Evolutionary conservation across 2,888 invertebrate genomes (phyloP).

Genomic region (Eretmocerus hayati): DNA sequence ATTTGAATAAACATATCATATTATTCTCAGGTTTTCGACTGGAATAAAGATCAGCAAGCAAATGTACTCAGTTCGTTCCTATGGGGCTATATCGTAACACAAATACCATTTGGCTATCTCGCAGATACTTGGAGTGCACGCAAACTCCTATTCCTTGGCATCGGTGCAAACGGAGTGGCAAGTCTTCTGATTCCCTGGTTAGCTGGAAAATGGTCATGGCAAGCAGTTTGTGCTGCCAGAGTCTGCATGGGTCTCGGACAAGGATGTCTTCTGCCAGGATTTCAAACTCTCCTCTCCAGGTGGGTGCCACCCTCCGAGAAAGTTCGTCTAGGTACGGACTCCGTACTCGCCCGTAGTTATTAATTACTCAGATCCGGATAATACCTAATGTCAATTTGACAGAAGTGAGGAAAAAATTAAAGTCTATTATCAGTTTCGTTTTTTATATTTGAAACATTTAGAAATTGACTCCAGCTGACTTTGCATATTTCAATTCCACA

Average conservation of each 20-base stretch:
- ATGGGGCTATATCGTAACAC: constrained; percentile 71
- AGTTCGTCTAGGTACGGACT: constrained; percentile 46
- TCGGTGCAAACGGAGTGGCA: constrained; percentile 46
- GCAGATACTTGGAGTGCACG: constrained; percentile 53
- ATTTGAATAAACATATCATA: too few species aligned
- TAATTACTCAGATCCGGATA: too few species aligned
- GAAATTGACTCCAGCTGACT: too few species aligned
- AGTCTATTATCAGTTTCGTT: too few species aligned
- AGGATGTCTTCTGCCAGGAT: constrained; percentile 64
- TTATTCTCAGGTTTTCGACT: constrained; percentile 51
- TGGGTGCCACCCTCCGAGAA: constrained; percentile 61
- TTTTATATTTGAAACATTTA: too few species aligned
- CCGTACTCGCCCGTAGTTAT: too few species aligned
- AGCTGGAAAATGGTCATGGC: constrained; percentile 53
- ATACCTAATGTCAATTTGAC: too few species aligned
- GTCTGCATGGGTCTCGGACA: constrained; percentile 69
- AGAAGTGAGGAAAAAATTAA: too few species aligned
- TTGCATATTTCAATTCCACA: too few species aligned
- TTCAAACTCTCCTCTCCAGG: constrained; percentile 67
- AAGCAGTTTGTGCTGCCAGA: constrained; percentile 59
- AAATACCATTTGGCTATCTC: constrained; percentile 61
- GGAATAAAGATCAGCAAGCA: constrained; percentile 54
- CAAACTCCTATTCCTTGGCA: constrained; percentile 45
- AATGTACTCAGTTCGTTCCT: constrained; percentile 62
- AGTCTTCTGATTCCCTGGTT: constrained; percentile 48